Conservation (phyloP, 2,797 vertebrate genomes). For the Pipistrellus nathusii region DNA sequence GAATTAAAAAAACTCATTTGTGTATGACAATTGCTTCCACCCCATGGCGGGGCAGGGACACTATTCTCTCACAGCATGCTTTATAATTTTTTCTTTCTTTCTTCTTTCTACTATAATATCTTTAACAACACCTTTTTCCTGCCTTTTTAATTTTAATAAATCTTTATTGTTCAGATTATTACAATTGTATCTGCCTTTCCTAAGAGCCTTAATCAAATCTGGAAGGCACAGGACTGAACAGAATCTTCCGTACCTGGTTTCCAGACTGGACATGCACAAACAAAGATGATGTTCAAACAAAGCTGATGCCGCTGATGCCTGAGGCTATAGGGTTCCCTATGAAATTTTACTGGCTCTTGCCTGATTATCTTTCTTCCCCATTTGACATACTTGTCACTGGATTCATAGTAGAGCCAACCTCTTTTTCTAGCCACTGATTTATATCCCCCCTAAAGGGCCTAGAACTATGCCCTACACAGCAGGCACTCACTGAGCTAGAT, state of each 20-base stretch:
- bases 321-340: constrained; percentile 57
- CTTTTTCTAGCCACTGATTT: neutral
- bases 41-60: too few relatives aligned
- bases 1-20: too few relatives aligned
- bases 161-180: too few relatives aligned
- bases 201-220: constrained; percentile 51
- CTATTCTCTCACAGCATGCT: too few relatives aligned
- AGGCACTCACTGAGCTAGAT: neutral
- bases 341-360: neutral
- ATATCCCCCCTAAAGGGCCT: neutral
- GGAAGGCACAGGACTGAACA: constrained; percentile 52
- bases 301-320: constrained; percentile 62
- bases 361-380: constrained; percentile 10
- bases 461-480: neutral
- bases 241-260: neutral
- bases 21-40: too few relatives aligned
- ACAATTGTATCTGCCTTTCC: neutral
- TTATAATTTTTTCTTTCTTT: too few relatives aligned
- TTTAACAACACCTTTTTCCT: too few relatives aligned
- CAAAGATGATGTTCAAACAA: constrained; percentile 80
- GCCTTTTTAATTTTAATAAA: too few relatives aligned
- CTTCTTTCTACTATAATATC: too few relatives aligned
- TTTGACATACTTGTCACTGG: neutral
- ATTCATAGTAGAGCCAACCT: neutral
- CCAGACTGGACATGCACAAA: constrained; percentile 69